Conservation (phyloP, 2,113 vertebrate genomes). For the Corythornis madagascariensis region DNA sequence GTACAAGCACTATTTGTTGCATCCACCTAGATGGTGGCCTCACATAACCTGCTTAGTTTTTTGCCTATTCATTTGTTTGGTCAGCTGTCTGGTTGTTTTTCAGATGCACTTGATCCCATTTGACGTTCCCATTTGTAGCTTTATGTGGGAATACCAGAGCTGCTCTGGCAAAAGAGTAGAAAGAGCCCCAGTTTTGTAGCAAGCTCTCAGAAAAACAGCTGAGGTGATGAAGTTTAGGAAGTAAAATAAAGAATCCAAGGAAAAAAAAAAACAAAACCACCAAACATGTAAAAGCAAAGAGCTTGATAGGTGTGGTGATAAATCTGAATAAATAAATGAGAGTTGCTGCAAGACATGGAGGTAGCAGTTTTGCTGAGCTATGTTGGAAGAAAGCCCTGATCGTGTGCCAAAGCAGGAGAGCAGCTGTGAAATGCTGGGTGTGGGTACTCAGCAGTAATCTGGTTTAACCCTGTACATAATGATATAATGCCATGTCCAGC, state of each 20-base stretch:
- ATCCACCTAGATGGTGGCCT: slow-evolving; percentile 44
- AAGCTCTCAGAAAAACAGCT: neutral
- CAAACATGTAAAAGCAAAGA: neutral
- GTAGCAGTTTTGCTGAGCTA: slow-evolving; percentile 67
- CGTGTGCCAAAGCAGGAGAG: slow-evolving; percentile 46
- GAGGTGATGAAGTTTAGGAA: neutral
- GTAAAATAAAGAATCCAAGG: neutral
- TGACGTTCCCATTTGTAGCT: neutral
- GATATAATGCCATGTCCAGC: slow-evolving; percentile 30
- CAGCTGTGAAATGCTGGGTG: slow-evolving; percentile 68
- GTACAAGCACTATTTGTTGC: neutral
- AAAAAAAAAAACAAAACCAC: neutral
- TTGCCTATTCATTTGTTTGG: slow-evolving; percentile 29
- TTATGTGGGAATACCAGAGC: neutral
- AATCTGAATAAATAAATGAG: slow-evolving; percentile 71
- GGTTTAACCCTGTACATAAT: slow-evolving; percentile 50
- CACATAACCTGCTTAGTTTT: slow-evolving; percentile 15
- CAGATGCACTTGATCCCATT: neutral
- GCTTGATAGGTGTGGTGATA: slow-evolving; percentile 65
- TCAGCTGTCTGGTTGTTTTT: slow-evolving; percentile 19
- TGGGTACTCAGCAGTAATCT: slow-evolving; percentile 60
- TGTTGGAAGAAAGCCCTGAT: slow-evolving; percentile 64
- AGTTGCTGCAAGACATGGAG: slow-evolving; percentile 58
- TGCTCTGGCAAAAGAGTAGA: neutral
- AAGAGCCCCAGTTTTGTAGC: neutral